Conservation (phyloP, 2,797 vertebrate genomes). For the Notoglanidium macrostoma region DNA sequence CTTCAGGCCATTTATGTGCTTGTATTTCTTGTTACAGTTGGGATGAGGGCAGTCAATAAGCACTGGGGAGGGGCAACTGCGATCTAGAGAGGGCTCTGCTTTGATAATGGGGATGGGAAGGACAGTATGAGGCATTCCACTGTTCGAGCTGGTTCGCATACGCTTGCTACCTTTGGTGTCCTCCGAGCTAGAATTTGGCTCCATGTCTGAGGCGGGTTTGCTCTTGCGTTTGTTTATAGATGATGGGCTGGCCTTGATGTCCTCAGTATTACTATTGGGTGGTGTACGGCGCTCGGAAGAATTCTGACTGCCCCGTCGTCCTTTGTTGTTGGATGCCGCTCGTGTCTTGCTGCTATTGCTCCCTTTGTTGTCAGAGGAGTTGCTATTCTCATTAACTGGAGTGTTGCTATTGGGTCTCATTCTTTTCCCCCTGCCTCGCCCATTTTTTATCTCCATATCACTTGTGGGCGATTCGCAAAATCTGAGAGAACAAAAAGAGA, state of each 20-base stretch:
- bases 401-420: conserved; percentile 96
- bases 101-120: conserved; percentile 81
- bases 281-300: conserved; percentile 93
- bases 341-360: conserved; percentile 93
- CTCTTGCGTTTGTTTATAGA: conserved; percentile 91
- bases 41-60: conserved; percentile 99
- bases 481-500: conserved; percentile 66
- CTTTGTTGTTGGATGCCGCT: conserved; percentile 93
- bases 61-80: conserved; percentile 91
- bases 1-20: conserved; percentile 99
- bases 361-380: conserved; percentile 86
- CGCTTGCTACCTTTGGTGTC: conserved; percentile 98
- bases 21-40: conserved; percentile 99
- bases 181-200: conserved; percentile 98
- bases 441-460: conserved; percentile 97
- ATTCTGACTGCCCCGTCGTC: conserved; percentile 94
- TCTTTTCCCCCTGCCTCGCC: conserved; percentile 94
- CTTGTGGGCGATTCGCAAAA: conserved; percentile 99
- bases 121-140: conserved; percentile 77
- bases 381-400: conserved; percentile 85
- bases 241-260: conserved; percentile 94
- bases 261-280: conserved; percentile 84
- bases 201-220: conserved; percentile 95
- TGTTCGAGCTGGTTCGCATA: conserved; percentile 94
- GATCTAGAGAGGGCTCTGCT: conserved; percentile 85